Evolutionary conservation across 2,888 invertebrate species (phyloP).

Genomic region (Mimas tiliae): DNA sequence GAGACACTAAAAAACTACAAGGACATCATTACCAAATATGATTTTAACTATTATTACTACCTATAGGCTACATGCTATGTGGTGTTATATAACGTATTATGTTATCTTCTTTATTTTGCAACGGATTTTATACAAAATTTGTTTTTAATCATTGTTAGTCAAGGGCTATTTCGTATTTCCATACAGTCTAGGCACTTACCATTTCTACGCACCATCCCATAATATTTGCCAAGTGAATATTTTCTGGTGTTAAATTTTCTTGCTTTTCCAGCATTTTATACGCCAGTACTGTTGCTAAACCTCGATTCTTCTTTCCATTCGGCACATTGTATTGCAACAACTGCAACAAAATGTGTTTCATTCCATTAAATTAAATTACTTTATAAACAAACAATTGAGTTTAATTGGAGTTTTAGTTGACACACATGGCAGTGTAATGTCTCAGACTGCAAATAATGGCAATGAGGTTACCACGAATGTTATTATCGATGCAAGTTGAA

Average conservation of each 20-base stretch:
- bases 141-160: background rate
- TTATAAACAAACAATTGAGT: slow-evolving; percentile 14
- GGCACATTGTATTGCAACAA: slow-evolving; percentile 96
- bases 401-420: slow-evolving; percentile 21
- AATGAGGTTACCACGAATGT: slow-evolving; percentile 11
- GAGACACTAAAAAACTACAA: background rate
- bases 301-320: slow-evolving; percentile 94
- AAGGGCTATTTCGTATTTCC: background rate
- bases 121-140: background rate
- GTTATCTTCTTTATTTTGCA: background rate
- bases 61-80: background rate
- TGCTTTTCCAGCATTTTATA: slow-evolving; percentile 89
- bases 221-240: slow-evolving; percentile 91
- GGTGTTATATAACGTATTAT: background rate
- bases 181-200: slow-evolving; percentile 83
- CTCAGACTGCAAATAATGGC: slow-evolving; percentile 17
- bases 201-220: slow-evolving; percentile 98
- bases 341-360: slow-evolving; percentile 75
- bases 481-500: slow-evolving; percentile 19
- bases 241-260: slow-evolving; percentile 90
- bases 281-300: slow-evolving; percentile 89
- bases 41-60: background rate
- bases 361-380: background rate
- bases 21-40: background rate
- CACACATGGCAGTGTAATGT: slow-evolving; percentile 4